Conservation (phyloP, 2,888 invertebrate genomes). For the Rhamnusium bicolor region DNA sequence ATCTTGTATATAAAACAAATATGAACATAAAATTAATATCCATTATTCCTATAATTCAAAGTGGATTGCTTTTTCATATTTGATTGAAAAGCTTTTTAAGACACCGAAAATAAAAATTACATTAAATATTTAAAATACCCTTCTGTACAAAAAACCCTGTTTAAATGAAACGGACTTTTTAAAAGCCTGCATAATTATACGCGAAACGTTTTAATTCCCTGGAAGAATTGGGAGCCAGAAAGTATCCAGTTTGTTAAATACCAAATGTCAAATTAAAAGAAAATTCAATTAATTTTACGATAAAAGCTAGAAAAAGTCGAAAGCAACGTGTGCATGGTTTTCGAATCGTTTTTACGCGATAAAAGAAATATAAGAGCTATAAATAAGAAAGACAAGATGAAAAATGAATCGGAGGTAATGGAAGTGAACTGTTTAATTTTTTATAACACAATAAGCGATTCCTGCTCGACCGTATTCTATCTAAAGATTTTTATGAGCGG, state of each 20-base stretch:
- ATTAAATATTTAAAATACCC: background rate
- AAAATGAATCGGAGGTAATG: slow-evolving; percentile 39
- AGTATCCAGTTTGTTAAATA: background rate
- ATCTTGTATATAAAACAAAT: no score
- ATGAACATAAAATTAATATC: no score
- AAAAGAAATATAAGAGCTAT: slow-evolving; percentile 38
- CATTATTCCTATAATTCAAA: background rate
- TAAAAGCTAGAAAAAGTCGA: slow-evolving; percentile 20
- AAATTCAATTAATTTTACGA: slow-evolving; percentile 28
- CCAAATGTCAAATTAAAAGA: slow-evolving; percentile 19
- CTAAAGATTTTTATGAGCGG: slow-evolving; percentile 13
- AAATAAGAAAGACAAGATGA: slow-evolving; percentile 39
- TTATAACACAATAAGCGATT: slow-evolving; percentile 49
- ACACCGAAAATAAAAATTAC: background rate
- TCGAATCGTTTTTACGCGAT: background rate
- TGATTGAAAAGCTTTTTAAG: background rate
- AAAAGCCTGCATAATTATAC: background rate
- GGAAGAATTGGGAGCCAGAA: background rate
- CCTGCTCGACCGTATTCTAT: slow-evolving; percentile 22
- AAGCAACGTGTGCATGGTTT: slow-evolving; percentile 17
- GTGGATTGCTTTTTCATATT: background rate
- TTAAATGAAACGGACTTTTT: background rate
- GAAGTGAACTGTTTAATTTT: slow-evolving; percentile 49
- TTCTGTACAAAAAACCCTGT: background rate
- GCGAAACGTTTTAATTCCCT: background rate